These are phyloP conservation scores for Hydractinia echinata DNA, from an alignment of 30 jellyfish, hydroid and myxozoan species.

Conservation along the genomic window DNA sequence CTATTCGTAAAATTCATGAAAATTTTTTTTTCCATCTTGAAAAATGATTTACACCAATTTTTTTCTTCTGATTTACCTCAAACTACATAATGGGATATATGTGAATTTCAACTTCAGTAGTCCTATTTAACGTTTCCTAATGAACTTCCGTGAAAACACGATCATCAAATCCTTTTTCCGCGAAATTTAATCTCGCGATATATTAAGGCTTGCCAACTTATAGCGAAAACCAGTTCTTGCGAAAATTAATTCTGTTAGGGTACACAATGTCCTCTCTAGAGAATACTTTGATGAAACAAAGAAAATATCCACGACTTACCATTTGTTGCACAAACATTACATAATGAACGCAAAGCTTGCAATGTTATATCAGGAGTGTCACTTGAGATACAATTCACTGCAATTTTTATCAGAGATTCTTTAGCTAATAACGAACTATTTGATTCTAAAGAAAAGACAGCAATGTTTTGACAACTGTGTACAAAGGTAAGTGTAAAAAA, in stretches of 20 bases:
- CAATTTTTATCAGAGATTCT: slow-evolving; percentile 20
- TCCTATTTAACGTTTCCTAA: background rate
- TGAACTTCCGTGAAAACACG: background rate
- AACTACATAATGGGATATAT: too few relatives aligned
- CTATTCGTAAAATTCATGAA: too few relatives aligned
- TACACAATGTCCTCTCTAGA: background rate
- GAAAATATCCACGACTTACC: slow-evolving; percentile 35
- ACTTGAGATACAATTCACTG: slow-evolving; percentile 37
- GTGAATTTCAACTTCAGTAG: too few relatives aligned
- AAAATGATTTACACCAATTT: too few relatives aligned
- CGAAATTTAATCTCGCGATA: too few relatives aligned
- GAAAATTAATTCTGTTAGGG: too few relatives aligned
- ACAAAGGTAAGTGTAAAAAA: too few relatives aligned
- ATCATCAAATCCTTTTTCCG: too few relatives aligned
- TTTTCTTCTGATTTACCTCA: too few relatives aligned
- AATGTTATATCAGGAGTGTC: slow-evolving; percentile 40
- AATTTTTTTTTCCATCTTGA: too few relatives aligned
- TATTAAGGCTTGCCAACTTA: too few relatives aligned
- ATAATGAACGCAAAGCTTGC: slow-evolving; percentile 68
- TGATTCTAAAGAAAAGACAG: slow-evolving; percentile 37
- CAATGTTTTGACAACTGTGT: background rate
- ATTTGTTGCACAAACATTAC: slow-evolving; percentile 74
- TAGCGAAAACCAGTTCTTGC: too few relatives aligned
- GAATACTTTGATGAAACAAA: background rate
- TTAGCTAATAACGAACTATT: slow-evolving; percentile 49